phyloP scores from a whole-genome alignment of 2,113 vertebrate genomes.

The Picathartes gymnocephalus region DNA sequence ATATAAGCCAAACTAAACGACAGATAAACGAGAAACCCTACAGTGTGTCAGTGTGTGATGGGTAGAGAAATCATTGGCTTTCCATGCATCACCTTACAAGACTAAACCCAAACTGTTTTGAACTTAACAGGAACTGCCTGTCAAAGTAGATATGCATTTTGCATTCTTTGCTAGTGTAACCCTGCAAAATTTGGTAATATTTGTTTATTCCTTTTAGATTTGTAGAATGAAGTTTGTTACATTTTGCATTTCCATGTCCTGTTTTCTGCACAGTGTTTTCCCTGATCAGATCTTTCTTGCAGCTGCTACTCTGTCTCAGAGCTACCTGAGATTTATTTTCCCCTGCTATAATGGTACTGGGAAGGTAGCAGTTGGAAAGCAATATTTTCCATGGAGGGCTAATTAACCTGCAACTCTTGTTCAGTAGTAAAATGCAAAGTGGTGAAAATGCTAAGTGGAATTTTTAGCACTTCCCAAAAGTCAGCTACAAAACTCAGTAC shows the following conservation, averaged over 20 bases:
- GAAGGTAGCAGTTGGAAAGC: neutral
- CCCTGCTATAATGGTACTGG: neutral
- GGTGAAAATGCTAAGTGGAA: neutral
- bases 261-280: neutral
- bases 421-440: neutral
- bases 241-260: neutral
- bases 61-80: neutral
- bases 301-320: neutral
- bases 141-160: neutral
- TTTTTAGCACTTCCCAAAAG: neutral
- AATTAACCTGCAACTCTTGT: neutral
- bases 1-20: neutral
- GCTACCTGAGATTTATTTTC: neutral
- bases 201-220: neutral
- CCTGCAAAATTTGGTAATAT: neutral
- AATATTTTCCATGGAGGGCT: neutral
- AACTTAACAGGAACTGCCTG: neutral
- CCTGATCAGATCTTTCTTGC: neutral
- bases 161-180: neutral
- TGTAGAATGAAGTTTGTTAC: neutral
- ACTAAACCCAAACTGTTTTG: neutral
- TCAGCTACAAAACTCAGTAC: neutral
- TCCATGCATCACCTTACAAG: rapidly evolving
- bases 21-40: neutral
- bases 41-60: neutral